Evolutionary conservation across 2,888 invertebrate genomes (phyloP).

Genomic region (Tipula lateralis): DNA sequence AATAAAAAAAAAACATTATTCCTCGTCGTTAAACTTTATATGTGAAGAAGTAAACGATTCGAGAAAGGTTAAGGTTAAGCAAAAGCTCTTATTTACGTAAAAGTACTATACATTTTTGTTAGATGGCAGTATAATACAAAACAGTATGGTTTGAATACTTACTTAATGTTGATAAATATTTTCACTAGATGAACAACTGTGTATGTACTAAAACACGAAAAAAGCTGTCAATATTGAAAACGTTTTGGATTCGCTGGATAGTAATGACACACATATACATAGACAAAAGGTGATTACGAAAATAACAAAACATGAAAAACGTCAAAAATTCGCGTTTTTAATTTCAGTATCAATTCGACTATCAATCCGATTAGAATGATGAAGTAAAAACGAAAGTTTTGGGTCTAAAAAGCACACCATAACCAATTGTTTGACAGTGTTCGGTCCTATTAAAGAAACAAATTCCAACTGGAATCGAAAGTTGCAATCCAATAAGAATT

Average conservation of each 20-base stretch:
- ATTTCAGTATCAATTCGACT: background rate
- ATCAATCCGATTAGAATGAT: constrained; percentile 5
- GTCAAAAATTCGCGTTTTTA: background rate
- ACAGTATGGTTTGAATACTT: background rate
- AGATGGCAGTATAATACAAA: no score
- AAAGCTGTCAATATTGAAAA: background rate
- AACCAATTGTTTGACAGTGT: background rate
- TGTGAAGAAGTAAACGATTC: background rate
- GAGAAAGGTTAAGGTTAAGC: background rate
- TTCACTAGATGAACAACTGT: background rate
- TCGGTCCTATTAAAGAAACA: background rate
- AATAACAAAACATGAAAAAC: background rate
- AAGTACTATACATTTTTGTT: background rate
- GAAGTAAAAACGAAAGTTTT: background rate
- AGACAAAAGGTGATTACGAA: background rate
- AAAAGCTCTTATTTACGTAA: background rate
- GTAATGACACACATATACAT: no score
- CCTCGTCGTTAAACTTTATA: background rate
- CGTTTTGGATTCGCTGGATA: background rate
- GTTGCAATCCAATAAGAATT: background rate
- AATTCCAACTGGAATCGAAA: background rate
- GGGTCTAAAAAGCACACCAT: no score
- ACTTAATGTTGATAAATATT: background rate
- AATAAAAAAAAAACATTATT: background rate
- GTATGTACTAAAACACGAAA: background rate